Percentiles rank a stretch among this genome's conserved stretches.
Conservation (phyloP, 2,113 vertebrate species). For the Talpa occidentalis region DNA sequence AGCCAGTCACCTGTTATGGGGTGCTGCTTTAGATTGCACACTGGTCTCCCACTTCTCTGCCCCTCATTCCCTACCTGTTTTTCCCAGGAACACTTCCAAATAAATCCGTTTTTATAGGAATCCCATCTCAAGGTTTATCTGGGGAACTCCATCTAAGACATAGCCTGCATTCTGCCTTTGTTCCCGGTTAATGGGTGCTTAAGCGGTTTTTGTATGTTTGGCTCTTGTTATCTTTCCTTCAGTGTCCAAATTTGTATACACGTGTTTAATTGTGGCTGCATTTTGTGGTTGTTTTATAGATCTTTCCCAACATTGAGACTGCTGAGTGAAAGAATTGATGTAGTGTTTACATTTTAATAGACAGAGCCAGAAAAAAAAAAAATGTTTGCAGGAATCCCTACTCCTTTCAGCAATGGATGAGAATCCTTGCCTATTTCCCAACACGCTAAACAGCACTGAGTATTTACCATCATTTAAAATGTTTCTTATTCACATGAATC, state of each 20-base stretch:
- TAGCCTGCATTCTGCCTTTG: background rate
- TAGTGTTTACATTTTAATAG: conserved; percentile 18
- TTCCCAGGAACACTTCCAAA: background rate
- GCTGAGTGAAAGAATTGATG: background rate
- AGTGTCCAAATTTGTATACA: background rate
- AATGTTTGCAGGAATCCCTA: background rate
- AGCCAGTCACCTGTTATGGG: background rate
- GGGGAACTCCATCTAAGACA: background rate
- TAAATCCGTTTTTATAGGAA: background rate
- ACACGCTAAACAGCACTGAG: background rate
- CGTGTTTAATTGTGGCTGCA: background rate
- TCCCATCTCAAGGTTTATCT: background rate
- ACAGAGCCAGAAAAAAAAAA: background rate
- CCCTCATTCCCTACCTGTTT: background rate
- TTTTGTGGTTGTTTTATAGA: background rate
- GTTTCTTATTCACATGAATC: background rate
- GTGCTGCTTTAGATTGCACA: background rate
- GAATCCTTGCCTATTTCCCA: background rate
- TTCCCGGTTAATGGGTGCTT: background rate
- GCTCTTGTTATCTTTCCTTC: background rate
- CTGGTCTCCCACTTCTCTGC: too few relatives aligned
- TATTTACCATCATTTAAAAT: background rate
- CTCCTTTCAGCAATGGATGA: background rate
- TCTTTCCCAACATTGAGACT: background rate
- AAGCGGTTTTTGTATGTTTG: background rate